A percentile compares a stretch with the other conserved stretches of the same genome.
phyloP scores from a whole-genome alignment of 2,888 invertebrate genomes.

The Xanthia icteritia region DNA sequence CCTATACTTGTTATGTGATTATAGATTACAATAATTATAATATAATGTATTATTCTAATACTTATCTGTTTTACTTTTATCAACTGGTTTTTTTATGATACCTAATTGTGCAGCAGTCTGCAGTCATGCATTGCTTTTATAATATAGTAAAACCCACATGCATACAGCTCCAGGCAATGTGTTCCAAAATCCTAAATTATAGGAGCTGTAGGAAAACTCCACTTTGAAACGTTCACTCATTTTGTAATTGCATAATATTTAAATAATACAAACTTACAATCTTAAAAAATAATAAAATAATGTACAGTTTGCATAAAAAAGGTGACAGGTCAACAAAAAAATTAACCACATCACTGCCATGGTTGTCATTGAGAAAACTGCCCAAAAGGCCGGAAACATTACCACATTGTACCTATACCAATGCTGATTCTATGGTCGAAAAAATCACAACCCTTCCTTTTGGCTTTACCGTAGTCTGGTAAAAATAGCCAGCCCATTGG shows the following conservation, averaged over 20 bases:
- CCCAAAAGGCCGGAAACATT: not conserved
- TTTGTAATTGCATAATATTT: not conserved
- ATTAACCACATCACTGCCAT: no score
- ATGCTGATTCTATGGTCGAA: not conserved
- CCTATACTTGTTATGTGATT: constrained; percentile 42
- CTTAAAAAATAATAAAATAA: no score
- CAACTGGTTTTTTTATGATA: not conserved
- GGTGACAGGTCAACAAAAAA: not conserved
- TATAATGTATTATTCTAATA: constrained; percentile 22
- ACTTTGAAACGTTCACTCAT: not conserved
- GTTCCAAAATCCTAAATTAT: not conserved
- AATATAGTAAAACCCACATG: not conserved
- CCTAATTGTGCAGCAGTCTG: not conserved
- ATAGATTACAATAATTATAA: constrained; percentile 40
- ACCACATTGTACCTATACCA: not conserved
- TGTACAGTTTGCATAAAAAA: not conserved
- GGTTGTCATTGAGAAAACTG: not conserved
- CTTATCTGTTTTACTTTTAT: constrained; percentile 1
- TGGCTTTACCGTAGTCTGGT: no score
- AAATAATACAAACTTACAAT: no score
- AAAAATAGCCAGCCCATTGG: not conserved
- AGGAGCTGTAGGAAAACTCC: not conserved
- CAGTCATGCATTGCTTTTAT: no score
- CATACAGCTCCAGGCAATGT: not conserved
- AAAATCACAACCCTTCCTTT: no score